Conservation (phyloP, 2,888 invertebrate species). For the Lithosia quadra region DNA sequence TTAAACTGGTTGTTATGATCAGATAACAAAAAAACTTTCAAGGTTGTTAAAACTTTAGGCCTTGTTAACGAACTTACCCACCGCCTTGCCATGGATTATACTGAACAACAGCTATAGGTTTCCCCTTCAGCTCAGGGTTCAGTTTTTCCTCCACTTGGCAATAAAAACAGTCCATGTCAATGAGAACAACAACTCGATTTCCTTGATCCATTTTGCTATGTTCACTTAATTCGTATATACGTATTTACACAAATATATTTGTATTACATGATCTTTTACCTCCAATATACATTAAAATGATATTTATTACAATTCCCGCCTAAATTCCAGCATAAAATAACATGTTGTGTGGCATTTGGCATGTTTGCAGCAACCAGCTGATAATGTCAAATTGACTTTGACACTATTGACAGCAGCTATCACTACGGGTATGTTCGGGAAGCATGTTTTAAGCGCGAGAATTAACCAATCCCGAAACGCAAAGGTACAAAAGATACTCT, state of each 20-base stretch:
- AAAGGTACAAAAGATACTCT: no score
- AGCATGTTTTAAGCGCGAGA: not conserved
- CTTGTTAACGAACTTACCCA: constrained; percentile 88
- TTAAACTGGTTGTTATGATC: not conserved
- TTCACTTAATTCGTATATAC: not conserved
- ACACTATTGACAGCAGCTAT: not conserved
- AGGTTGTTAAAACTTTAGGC: no score
- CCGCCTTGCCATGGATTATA: constrained; percentile 98
- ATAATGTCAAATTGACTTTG: not conserved
- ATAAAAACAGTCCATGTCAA: constrained; percentile 99
- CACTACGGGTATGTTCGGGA: not conserved
- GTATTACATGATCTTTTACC: not conserved
- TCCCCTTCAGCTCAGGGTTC: constrained; percentile 93
- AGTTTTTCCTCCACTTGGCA: constrained; percentile 98
- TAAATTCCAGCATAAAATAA: constrained; percentile 3
- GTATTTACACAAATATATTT: constrained; percentile 4
- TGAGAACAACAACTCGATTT: constrained; percentile 92
- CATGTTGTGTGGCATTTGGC: no score
- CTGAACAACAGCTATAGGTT: constrained; percentile 98
- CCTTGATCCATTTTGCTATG: constrained; percentile 74
- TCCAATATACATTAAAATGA: not conserved
- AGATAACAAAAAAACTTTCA: not conserved
- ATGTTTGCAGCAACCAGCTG: not conserved
- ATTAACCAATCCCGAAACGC: no score
- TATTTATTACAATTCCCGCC: not conserved